phyloP scores from a whole-genome alignment of 1,140 invertebrate species.

The Latrodectus geometricus region DNA sequence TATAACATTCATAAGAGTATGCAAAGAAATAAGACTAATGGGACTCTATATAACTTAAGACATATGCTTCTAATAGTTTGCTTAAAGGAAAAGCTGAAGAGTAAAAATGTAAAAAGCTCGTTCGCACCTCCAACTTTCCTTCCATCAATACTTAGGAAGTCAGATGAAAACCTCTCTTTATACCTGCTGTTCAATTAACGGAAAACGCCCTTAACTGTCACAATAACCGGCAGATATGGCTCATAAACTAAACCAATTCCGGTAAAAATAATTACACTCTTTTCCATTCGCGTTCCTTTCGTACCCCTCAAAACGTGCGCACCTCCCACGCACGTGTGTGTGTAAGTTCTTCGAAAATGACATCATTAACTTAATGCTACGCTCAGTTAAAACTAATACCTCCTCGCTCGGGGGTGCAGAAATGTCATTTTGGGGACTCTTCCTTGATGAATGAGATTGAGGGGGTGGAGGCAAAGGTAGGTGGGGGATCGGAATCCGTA shows the following conservation, averaged over 20 bases:
- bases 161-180: not conserved
- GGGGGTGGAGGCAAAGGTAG: not conserved
- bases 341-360: constrained; percentile 26
- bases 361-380: constrained; percentile 48
- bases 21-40: too few relatives aligned
- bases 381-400: constrained; percentile 50
- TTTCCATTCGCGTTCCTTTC: not conserved
- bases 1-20: too few relatives aligned
- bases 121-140: not conserved
- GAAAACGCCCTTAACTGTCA: constrained; percentile 15
- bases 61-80: too few relatives aligned
- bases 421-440: constrained; percentile 33
- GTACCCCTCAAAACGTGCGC: not conserved
- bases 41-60: too few relatives aligned
- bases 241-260: constrained; percentile 36
- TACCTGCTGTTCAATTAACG: not conserved
- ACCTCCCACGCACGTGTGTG: not conserved
- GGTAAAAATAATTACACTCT: constrained; percentile 25
- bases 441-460: constrained; percentile 44
- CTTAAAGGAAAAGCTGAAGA: not conserved
- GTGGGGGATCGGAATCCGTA: not conserved
- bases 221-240: constrained; percentile 18
- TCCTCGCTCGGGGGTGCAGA: constrained; percentile 33
- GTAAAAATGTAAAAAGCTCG: not conserved
- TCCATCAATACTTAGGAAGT: not conserved